Percentiles rank a stretch among this genome's conserved stretches.
Conservation (phyloP, 2,888 invertebrate species). For the Ellobium chinense region DNA sequence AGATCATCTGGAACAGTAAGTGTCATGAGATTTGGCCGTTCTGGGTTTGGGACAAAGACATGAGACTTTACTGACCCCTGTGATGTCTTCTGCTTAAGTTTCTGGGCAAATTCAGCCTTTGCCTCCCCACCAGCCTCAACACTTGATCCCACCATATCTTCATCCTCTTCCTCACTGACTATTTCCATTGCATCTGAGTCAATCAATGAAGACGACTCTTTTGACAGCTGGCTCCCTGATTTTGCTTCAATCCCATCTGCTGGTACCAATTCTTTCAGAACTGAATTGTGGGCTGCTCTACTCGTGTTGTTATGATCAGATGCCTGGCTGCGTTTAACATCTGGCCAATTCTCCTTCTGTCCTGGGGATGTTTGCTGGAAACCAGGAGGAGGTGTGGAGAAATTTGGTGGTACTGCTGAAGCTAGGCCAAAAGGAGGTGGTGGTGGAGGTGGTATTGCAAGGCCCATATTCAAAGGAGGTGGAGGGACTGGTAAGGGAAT, state of each 20-base stretch:
- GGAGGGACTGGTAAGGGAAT: conserved; percentile 44
- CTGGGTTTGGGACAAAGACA: conserved; percentile 53
- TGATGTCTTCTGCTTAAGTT: conserved; percentile 68
- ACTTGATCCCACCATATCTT: neutral
- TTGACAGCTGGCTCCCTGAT: conserved; percentile 12
- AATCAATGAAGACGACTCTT: conserved; percentile 36
- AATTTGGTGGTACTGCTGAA: conserved; percentile 20
- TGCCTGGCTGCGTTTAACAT: conserved; percentile 2
- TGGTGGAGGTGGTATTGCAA: conserved; percentile 42
- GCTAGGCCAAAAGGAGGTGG: conserved; percentile 41
- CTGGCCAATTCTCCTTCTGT: conserved; percentile 56
- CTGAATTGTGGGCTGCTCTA: conserved; percentile 35
- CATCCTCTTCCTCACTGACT: conserved; percentile 40
- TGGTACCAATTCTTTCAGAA: conserved; percentile 46
- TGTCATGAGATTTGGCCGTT: conserved; percentile 58
- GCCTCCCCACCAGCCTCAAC: conserved; percentile 53
- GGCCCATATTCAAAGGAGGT: conserved; percentile 39
- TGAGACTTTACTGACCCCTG: conserved; percentile 50
- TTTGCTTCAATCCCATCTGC: conserved; percentile 23
- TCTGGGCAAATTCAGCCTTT: conserved; percentile 71
- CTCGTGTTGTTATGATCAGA: neutral
- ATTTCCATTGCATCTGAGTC: conserved; percentile 46
- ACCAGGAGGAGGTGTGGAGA: conserved; percentile 34
- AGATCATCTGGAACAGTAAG: conserved; percentile 51
- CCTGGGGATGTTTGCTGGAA: conserved; percentile 53